Percentiles rank a stretch among this genome's conserved stretches.
Evolutionary conservation across 2,888 invertebrate genomes (phyloP).

Genomic region (Pammene aurita): DNA sequence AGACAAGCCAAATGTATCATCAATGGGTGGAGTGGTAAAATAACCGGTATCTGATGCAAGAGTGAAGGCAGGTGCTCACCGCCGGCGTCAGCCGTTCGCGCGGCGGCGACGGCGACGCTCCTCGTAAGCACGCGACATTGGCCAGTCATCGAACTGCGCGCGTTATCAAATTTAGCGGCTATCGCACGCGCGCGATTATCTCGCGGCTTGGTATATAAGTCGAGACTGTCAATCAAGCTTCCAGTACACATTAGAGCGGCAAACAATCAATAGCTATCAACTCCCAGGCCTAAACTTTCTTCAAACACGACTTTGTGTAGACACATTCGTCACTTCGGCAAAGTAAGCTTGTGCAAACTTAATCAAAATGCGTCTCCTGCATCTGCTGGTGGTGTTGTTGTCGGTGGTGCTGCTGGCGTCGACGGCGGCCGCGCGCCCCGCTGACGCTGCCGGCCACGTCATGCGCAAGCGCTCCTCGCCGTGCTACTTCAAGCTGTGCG

Average conservation of each 20-base stretch:
- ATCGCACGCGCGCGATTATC: slow-evolving; percentile 79
- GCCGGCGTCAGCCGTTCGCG: too few relatives aligned
- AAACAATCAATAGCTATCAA: slow-evolving; percentile 54
- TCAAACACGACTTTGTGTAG: slow-evolving; percentile 5
- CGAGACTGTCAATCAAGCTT: slow-evolving; percentile 55
- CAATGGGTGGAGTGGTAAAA: neutral
- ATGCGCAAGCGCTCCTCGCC: slow-evolving; percentile 60
- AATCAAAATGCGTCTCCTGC: slow-evolving; percentile 67
- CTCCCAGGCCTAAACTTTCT: neutral
- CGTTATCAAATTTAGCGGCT: slow-evolving; percentile 68
- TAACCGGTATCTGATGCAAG: neutral
- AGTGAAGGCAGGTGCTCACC: neutral
- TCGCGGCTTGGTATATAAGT: slow-evolving; percentile 63
- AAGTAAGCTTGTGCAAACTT: neutral
- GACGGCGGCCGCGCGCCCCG: slow-evolving; percentile 52
- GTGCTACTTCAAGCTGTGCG: slow-evolving; percentile 70
- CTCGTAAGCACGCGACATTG: slow-evolving; percentile 69
- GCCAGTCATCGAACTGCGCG: slow-evolving; percentile 76
- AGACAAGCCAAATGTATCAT: neutral
- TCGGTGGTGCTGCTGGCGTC: slow-evolving; percentile 52
- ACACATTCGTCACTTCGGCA: neutral
- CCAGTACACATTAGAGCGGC: slow-evolving; percentile 66
- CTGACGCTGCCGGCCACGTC: slow-evolving; percentile 45
- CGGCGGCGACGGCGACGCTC: neutral
- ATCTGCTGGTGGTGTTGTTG: slow-evolving; percentile 56